A percentile compares a stretch with the other conserved stretches of the same genome.
Evolutionary conservation across 2,888 invertebrate species (phyloP).

Genomic region (Ormia ochracea): DNA sequence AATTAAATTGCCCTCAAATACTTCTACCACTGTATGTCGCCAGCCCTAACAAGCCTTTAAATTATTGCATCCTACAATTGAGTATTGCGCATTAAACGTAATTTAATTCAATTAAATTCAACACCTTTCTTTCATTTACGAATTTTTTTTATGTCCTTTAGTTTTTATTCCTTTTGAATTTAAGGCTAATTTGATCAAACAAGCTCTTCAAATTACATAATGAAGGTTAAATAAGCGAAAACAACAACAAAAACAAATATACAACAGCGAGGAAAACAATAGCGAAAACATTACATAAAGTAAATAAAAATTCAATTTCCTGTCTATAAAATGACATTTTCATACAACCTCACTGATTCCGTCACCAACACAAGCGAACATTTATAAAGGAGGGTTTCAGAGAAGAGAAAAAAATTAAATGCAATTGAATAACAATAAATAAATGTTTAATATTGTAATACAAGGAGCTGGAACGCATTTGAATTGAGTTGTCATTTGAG

Average conservation of each 20-base stretch:
- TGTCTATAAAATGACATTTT: slow-evolving; percentile 49
- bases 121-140: slow-evolving; percentile 50
- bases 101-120: slow-evolving; percentile 61
- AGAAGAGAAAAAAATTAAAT: slow-evolving; percentile 44
- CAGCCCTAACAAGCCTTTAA: not conserved
- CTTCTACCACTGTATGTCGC: not conserved
- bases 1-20: not conserved
- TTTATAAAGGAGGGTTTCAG: not conserved
- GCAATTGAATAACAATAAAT: slow-evolving; percentile 75
- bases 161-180: slow-evolving; percentile 46
- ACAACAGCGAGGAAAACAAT: too few species aligned
- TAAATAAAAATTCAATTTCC: slow-evolving; percentile 62
- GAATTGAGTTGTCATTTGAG: slow-evolving; percentile 70
- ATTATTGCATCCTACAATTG: not conserved
- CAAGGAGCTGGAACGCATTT: not conserved
- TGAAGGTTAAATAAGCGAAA: slow-evolving; percentile 43
- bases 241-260: slow-evolving; percentile 29
- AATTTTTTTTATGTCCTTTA: slow-evolving; percentile 44
- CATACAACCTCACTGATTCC: not conserved
- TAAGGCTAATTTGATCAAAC: slow-evolving; percentile 61
- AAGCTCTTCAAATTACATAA: slow-evolving; percentile 59
- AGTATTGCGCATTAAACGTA: slow-evolving; percentile 31
- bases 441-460: slow-evolving; percentile 45
- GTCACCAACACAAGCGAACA: not conserved
- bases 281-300: not conserved